Conservation (phyloP, 2,113 vertebrate genomes). For the Pteruthius melanotis region DNA sequence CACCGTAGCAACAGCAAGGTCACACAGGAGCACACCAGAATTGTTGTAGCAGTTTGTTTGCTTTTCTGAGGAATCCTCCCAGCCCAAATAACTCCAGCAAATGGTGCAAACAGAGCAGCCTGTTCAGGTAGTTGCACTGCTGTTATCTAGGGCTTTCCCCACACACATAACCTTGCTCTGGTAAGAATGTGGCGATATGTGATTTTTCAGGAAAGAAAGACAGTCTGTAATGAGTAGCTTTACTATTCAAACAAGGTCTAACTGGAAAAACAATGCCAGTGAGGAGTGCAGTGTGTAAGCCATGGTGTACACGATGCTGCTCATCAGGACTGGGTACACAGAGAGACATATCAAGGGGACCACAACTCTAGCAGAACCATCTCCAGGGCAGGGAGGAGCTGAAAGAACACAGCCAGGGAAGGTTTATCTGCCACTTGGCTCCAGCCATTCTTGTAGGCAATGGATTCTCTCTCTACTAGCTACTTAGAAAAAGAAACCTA, state of each 20-base stretch:
- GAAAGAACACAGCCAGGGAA: neutral
- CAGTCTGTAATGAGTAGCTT: neutral
- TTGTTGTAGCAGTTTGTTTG: neutral
- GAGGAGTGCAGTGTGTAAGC: neutral
- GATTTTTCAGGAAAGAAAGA: neutral
- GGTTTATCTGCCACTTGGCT: neutral
- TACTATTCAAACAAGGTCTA: neutral
- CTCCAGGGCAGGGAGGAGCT: neutral
- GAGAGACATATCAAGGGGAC: neutral
- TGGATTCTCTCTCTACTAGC: neutral
- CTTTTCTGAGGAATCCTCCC: neutral
- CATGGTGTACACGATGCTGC: fast-evolving
- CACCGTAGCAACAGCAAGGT: neutral
- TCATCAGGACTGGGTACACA: neutral
- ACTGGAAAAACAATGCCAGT: neutral
- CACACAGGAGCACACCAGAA: fast-evolving
- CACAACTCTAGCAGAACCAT: neutral
- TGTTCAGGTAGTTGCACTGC: neutral
- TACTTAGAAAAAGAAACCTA: slow-evolving; percentile 22
- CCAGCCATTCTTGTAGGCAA: neutral
- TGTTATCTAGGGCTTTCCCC: neutral
- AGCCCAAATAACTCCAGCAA: neutral
- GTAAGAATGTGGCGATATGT: neutral
- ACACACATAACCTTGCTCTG: neutral
- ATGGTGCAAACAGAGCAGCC: neutral